These are phyloP conservation scores for Triplophysa dalaica DNA, from an alignment of 2,113 vertebrate genomes.

Conservation along the genomic window DNA sequence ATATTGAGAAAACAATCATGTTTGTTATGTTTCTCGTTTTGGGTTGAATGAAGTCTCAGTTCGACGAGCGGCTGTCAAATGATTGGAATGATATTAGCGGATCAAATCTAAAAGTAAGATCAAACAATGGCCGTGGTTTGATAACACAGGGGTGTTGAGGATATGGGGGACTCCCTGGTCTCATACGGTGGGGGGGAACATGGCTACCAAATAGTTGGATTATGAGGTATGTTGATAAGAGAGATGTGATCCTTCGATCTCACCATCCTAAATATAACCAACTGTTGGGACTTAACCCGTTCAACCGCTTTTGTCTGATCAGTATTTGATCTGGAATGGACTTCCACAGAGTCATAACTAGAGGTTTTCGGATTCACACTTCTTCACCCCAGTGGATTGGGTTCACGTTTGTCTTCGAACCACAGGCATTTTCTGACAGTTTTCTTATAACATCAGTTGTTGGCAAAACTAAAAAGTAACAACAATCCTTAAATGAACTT, in stretches of 20 bases:
- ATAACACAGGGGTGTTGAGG: constrained; percentile 45
- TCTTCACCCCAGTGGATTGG: constrained; percentile 25
- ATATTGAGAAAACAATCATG: not conserved
- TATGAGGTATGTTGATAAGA: constrained; percentile 40
- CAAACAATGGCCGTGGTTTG: constrained; percentile 54
- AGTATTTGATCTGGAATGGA: constrained; percentile 18
- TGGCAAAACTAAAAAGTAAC: not conserved
- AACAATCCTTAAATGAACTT: not conserved
- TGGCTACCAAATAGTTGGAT: constrained; percentile 36
- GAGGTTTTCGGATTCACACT: constrained; percentile 56
- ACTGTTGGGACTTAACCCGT: constrained; percentile 44
- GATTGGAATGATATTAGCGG: constrained; percentile 65
- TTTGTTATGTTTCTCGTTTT: not conserved
- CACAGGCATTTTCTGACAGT: not conserved
- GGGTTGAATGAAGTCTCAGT: too few species aligned
- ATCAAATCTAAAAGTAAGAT: constrained; percentile 57
- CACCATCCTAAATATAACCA: constrained; percentile 64
- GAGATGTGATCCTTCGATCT: constrained; percentile 47
- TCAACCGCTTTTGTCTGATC: not conserved
- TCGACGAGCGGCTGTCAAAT: not conserved
- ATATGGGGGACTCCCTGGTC: constrained; percentile 62
- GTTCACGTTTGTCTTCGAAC: not conserved
- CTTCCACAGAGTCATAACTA: constrained; percentile 57
- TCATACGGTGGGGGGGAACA: constrained; percentile 40
- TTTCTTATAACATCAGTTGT: not conserved